Percentiles rank a stretch among this genome's conserved stretches.
Evolutionary conservation across 2,888 invertebrate genomes (phyloP).

Genomic region (Xestoiulus laeticollis): DNA sequence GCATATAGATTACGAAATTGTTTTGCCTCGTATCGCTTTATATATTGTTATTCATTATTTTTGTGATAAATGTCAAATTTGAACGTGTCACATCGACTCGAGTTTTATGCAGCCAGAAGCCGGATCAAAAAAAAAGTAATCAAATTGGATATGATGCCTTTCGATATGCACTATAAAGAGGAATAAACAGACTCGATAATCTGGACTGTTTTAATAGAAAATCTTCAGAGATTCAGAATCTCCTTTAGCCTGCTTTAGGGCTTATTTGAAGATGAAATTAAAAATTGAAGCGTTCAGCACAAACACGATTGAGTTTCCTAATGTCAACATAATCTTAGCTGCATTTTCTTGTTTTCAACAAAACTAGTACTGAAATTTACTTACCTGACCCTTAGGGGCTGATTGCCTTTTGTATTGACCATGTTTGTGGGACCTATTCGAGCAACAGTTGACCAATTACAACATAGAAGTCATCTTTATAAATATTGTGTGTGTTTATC

Average conservation of each 20-base stretch:
- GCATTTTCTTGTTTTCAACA: background rate
- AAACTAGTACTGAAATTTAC: background rate
- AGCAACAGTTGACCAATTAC: background rate
- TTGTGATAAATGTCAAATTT: slow-evolving; percentile 24
- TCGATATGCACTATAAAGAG: background rate
- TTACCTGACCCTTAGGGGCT: background rate
- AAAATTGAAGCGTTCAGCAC: background rate
- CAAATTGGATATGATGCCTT: background rate
- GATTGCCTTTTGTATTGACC: background rate
- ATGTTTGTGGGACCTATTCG: no score
- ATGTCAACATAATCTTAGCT: background rate
- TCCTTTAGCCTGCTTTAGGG: background rate
- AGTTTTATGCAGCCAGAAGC: background rate
- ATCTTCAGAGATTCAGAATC: background rate
- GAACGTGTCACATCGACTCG: background rate
- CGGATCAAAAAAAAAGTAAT: slow-evolving; percentile 10
- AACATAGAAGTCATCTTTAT: background rate
- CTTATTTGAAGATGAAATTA: background rate
- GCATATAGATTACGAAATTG: slow-evolving; percentile 37
- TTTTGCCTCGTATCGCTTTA: slow-evolving; percentile 27
- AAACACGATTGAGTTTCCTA: background rate
- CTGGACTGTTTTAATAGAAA: background rate
- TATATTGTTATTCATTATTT: slow-evolving; percentile 34
- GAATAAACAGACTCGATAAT: background rate
- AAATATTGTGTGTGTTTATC: no score